These are phyloP conservation scores for Volucella inanis DNA, from an alignment of 2,888 invertebrate species.

Conservation along the genomic window DNA sequence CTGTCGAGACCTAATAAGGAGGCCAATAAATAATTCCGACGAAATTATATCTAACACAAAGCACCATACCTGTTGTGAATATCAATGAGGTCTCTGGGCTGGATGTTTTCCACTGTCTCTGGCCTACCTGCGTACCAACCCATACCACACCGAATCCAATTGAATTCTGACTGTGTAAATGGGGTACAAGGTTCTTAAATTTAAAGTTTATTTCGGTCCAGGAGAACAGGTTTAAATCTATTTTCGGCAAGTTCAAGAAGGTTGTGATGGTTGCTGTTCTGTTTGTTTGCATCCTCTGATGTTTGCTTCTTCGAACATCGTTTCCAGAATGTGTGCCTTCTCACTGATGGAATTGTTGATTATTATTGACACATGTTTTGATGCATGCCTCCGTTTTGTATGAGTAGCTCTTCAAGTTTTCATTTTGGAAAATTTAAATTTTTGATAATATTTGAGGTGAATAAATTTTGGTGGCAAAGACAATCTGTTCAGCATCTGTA, in stretches of 20 bases:
- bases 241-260: constrained; percentile 29
- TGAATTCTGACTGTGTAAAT: constrained; percentile 40
- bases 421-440: constrained; percentile 55
- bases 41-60: constrained; percentile 73
- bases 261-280: not conserved
- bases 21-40: constrained; percentile 72
- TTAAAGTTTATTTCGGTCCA: constrained; percentile 54
- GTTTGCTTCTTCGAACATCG: constrained; percentile 59
- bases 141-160: constrained; percentile 17
- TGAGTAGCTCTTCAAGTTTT: not conserved
- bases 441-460: constrained; percentile 58
- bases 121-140: no score
- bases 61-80: constrained; percentile 67
- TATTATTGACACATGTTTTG: constrained; percentile 71
- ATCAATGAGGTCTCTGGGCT: constrained; percentile 50
- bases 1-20: constrained; percentile 19
- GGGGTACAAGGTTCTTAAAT: constrained; percentile 48
- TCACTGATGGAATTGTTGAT: constrained; percentile 69
- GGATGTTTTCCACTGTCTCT: constrained; percentile 11
- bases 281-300: constrained; percentile 65
- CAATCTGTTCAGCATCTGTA: constrained; percentile 4
- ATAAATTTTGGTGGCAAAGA: constrained; percentile 27
- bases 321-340: constrained; percentile 44
- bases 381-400: constrained; percentile 43
- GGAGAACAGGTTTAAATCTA: constrained; percentile 8